These are phyloP conservation scores for Drosophila parvula DNA, from an alignment of 1,140 invertebrate genomes.

Conservation along the genomic window DNA sequence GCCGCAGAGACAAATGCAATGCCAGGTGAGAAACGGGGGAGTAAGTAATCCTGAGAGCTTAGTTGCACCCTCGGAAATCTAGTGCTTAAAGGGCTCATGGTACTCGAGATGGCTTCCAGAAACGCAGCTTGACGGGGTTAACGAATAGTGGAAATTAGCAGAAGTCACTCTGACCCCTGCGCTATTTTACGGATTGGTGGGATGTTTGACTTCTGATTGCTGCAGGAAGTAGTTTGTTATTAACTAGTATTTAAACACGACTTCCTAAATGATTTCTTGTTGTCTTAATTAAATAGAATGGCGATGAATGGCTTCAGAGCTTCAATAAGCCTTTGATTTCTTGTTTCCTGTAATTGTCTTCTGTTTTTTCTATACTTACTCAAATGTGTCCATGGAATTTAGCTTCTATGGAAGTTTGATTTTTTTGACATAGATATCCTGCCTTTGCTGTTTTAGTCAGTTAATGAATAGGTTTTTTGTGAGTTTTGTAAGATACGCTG, in stretches of 20 bases:
- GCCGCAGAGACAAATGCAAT: conserved; percentile 68
- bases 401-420: neutral
- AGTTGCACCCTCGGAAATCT: neutral
- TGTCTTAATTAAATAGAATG: neutral
- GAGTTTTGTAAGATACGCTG: conserved; percentile 1
- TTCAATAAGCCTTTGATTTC: neutral
- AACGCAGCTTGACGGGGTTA: conserved; percentile 3
- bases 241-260: neutral
- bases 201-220: neutral
- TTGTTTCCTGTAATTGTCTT: neutral
- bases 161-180: neutral
- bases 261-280: neutral
- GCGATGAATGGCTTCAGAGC: neutral
- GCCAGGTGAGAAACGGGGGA: conserved; percentile 27
- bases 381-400: neutral
- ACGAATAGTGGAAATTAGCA: conserved; percentile 21
- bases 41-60: conserved; percentile 6
- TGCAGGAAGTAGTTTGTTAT: neutral
- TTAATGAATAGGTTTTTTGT: conserved; percentile 17
- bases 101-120: conserved; percentile 1
- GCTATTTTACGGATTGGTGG: neutral
- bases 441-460: neutral
- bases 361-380: neutral
- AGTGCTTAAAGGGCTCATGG: conserved; percentile 10
- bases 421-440: neutral